Conservation (phyloP, 2,888 invertebrate species). For the Tetropium fuscum region DNA sequence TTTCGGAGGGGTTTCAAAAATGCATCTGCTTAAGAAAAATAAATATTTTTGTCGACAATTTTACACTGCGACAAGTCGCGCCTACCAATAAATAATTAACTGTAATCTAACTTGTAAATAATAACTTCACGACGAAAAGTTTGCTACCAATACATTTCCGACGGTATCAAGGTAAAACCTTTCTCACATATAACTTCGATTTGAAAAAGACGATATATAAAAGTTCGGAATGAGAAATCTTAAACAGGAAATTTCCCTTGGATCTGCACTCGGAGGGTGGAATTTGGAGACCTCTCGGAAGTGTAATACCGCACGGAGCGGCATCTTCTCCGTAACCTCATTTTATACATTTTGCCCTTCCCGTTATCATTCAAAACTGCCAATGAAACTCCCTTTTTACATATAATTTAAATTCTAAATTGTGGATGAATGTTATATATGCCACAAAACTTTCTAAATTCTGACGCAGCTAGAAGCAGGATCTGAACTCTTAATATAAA, state of each 20-base stretch:
- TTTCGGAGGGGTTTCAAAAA: too few relatives aligned
- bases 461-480: too few relatives aligned
- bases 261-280: constrained; percentile 1
- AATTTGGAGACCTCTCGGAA: constrained; percentile 6
- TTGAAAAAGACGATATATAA: constrained; percentile 23
- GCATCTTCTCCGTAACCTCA: not conserved
- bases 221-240: constrained; percentile 25
- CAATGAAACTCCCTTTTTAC: not conserved
- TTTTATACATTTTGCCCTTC: constrained; percentile 3
- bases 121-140: too few relatives aligned
- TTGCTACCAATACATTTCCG: too few relatives aligned
- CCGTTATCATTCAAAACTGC: constrained; percentile 1
- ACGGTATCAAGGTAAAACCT: constrained; percentile 13
- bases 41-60: too few relatives aligned
- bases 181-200: constrained; percentile 17
- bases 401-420: not conserved
- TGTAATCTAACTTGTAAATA: too few relatives aligned
- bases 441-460: too few relatives aligned
- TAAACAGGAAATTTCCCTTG: constrained; percentile 13
- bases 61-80: too few relatives aligned
- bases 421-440: not conserved
- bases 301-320: constrained; percentile 3
- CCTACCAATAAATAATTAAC: too few relatives aligned
- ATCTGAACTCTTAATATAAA: too few relatives aligned
- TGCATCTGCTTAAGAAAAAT: too few relatives aligned